Evolutionary conservation across 2,113 vertebrate genomes (phyloP), one percentile per base, ranked within the genome.

Genomic region (Smithornis capensis): DNA sequence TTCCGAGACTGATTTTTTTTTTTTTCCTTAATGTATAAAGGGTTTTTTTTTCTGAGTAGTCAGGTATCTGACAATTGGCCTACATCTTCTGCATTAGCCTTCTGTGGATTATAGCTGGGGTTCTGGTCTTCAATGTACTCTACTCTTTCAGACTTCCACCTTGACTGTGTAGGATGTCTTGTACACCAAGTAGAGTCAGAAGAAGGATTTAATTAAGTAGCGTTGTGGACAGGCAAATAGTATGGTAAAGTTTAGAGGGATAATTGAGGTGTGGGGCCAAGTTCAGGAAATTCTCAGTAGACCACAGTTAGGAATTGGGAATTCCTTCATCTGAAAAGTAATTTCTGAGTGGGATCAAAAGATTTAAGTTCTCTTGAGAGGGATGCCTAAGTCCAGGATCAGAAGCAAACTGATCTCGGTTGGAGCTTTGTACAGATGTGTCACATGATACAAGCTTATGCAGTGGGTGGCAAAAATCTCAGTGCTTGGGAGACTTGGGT

Each of bases 401-500:
- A 74, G 63, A 86, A 90, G 42, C 18, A 81, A 23, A 19, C 19
- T 59, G 84, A 13, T 62, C 56, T 89, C 22, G 6, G 0, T 9
- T n/a, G 4, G 29, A 40, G 14, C 25, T 45, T 15, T 78, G 31
- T 68, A 21, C 23, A 64, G 63, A 70, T 23, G 4, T 64, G 52
- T 76, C 27, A 73, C 37, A 44, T 9, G 23, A 42, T 71, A 23
- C 56, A 56, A 44, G 29, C 9, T 6, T 16, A 8, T 65, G 24
- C 23, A 3, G 29, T 56, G 28, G 18, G 6, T 67, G 38, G 28
- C 40, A 86, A 44, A 77, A 83, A 45, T 24, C 27, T 65, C 33
- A 38, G 8, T 0, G 0, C 45, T 19, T 63, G 24, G 11, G 64
- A 74, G 14, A 4, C 28, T 12, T 56, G 52, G 35, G 14, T 17